Conservation (phyloP, 1,140 invertebrate genomes). For the Drosophila busckii region DNA sequence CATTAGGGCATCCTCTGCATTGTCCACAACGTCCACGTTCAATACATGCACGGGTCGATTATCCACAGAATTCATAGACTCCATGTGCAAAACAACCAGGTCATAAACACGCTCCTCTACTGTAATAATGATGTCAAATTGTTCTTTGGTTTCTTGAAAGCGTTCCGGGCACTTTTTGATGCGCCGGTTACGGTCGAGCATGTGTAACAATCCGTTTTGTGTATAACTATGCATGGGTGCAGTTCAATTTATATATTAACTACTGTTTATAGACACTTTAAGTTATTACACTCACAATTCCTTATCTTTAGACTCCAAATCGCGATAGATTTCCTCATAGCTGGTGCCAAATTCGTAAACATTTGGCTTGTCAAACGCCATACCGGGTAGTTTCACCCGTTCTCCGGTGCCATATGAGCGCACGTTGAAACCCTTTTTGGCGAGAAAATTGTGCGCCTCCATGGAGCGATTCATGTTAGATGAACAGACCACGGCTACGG, state of each 20-base stretch:
- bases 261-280: neutral
- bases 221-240: conserved; percentile 89
- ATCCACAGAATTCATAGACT: conserved; percentile 84
- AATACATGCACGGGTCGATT: conserved; percentile 96
- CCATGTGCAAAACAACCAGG: conserved; percentile 91
- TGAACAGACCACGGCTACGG: conserved; percentile 97
- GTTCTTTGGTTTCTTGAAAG: conserved; percentile 94
- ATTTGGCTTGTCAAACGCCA: conserved; percentile 96
- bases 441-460: conserved; percentile 98
- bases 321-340: conserved; percentile 98
- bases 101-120: conserved; percentile 99
- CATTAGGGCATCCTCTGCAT: conserved; percentile 99
- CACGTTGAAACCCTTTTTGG: conserved; percentile 98
- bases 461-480: conserved; percentile 99
- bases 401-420: conserved; percentile 97
- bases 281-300: conserved; percentile 83
- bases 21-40: conserved; percentile 99
- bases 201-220: conserved; percentile 98
- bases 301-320: conserved; percentile 93
- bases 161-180: conserved; percentile 97
- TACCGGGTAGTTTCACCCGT: conserved; percentile 97
- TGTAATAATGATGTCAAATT: conserved; percentile 98
- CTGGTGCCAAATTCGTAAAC: conserved; percentile 98
- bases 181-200: conserved; percentile 97
- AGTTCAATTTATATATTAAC: no score